Percentiles rank a stretch among this genome's conserved stretches.
Evolutionary conservation across 2,113 vertebrate genomes (phyloP).

Genomic region (Barnardius zonarius): DNA sequence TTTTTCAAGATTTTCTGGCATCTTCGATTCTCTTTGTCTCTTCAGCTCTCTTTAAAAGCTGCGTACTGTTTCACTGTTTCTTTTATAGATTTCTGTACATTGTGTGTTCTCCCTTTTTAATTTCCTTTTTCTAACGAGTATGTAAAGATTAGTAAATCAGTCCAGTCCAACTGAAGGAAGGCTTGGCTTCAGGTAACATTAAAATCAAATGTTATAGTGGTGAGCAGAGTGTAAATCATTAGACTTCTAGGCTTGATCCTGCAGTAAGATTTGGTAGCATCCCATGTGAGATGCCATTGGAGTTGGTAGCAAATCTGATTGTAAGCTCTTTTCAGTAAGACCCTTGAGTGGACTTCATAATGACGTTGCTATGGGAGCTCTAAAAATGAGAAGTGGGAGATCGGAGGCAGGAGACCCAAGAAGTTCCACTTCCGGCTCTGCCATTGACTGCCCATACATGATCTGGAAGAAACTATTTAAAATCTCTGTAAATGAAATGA

Average conservation of each 20-base stretch:
- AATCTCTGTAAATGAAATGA: background rate
- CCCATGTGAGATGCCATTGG: background rate
- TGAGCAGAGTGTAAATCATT: background rate
- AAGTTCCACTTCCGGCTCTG: background rate
- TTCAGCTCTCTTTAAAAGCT: background rate
- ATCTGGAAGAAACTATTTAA: background rate
- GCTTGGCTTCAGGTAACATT: background rate
- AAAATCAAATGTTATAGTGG: background rate
- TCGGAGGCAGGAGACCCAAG: background rate
- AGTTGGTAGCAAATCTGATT: background rate
- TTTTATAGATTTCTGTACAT: background rate
- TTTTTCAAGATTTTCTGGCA: background rate
- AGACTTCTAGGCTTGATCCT: background rate
- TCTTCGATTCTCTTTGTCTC: background rate
- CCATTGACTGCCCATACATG: background rate
- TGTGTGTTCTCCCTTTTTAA: background rate
- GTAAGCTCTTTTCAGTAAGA: background rate
- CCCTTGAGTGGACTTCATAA: background rate
- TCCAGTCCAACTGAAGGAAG: background rate
- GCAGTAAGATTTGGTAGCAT: background rate
- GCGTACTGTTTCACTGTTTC: background rate
- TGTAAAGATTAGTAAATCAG: background rate
- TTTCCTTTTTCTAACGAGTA: background rate
- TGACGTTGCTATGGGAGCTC: background rate
- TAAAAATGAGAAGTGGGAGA: background rate